These are phyloP conservation scores for Papilio machaon DNA, from an alignment of 1,140 invertebrate species.

Conservation along the genomic window DNA sequence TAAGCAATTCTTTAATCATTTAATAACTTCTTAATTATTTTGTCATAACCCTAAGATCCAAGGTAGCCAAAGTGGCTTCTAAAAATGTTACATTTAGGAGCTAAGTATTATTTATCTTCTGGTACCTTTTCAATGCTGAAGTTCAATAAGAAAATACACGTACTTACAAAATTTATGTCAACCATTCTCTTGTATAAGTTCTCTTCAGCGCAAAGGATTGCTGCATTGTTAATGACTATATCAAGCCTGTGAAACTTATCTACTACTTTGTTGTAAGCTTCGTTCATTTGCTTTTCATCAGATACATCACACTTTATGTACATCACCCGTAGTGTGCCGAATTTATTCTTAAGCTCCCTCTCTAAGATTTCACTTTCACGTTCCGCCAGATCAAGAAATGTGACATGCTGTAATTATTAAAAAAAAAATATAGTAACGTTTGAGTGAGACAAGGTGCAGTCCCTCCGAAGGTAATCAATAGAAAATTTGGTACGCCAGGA, in stretches of 20 bases:
- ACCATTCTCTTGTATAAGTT: slow-evolving; percentile 63
- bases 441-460: neutral
- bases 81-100: neutral
- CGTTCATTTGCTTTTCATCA: slow-evolving; percentile 83
- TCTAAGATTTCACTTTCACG: slow-evolving; percentile 65
- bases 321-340: slow-evolving; percentile 70
- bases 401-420: slow-evolving; percentile 65
- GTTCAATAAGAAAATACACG: neutral
- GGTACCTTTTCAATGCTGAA: neutral
- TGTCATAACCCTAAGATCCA: neutral
- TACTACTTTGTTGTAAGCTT: slow-evolving; percentile 84
- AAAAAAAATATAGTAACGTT: slow-evolving; percentile 39
- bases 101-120: neutral
- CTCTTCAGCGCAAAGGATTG: slow-evolving; percentile 65
- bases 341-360: slow-evolving; percentile 63
- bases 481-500: slow-evolving; percentile 1
- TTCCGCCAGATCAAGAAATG: slow-evolving; percentile 68
- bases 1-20: slow-evolving; percentile 13
- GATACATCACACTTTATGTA: slow-evolving; percentile 86
- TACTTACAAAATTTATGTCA: slow-evolving; percentile 77
- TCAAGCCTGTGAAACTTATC: slow-evolving; percentile 84
- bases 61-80: too few relatives aligned
- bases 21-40: neutral
- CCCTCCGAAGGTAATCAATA: neutral
- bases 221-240: slow-evolving; percentile 87